phyloP scores from a whole-genome alignment of 2,888 invertebrate genomes.

The Zelleria hepariella region DNA sequence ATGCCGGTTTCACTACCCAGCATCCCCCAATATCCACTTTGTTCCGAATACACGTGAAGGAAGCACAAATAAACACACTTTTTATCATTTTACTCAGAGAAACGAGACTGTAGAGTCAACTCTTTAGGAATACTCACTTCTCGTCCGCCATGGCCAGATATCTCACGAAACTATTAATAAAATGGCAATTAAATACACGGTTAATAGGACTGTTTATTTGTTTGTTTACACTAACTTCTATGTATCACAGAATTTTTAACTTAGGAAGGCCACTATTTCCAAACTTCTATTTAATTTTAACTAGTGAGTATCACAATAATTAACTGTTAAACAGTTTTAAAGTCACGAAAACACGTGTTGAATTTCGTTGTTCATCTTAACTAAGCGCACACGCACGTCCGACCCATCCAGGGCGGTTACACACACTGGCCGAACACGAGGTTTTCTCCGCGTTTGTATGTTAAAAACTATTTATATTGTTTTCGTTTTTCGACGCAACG shows the following conservation, averaged over 20 bases:
- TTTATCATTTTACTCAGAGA: too few relatives aligned
- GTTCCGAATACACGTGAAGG: too few relatives aligned
- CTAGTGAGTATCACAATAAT: constrained; percentile 12
- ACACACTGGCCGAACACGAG: neutral
- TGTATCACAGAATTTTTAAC: constrained; percentile 36
- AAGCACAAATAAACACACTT: neutral
- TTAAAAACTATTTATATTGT: neutral
- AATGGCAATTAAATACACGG: neutral
- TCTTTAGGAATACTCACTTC: constrained; percentile 36
- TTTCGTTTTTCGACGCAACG: neutral
- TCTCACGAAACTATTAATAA: neutral
- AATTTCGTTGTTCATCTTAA: neutral
- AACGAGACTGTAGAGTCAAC: neutral
- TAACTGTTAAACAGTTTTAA: neutral
- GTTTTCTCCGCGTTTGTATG: neutral
- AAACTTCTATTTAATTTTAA: constrained; percentile 31
- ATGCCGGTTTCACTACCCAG: too few relatives aligned
- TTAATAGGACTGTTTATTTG: neutral
- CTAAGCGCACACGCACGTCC: neutral
- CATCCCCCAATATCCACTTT: too few relatives aligned
- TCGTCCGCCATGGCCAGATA: constrained; percentile 37
- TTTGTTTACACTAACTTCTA: constrained; percentile 26
- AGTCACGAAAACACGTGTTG: neutral
- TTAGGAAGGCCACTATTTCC: constrained; percentile 12
- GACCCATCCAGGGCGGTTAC: neutral